A percentile compares a stretch with the other conserved stretches of the same genome.
These are phyloP conservation scores for Tupiocoris notatus DNA, from an alignment of 2,888 invertebrate species.

Conservation along the genomic window DNA sequence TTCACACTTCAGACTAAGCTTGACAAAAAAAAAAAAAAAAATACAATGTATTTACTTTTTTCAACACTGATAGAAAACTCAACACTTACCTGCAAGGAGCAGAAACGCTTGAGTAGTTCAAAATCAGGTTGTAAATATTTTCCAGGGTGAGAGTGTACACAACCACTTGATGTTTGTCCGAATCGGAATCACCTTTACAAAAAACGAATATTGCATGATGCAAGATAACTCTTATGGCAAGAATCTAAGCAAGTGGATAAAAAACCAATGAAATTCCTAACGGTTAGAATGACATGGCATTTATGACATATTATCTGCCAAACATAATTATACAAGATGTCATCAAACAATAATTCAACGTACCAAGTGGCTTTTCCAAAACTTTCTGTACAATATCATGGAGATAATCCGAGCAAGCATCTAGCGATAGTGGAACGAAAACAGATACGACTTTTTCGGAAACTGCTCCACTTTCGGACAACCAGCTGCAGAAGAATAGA, in stretches of 20 bases:
- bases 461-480: slow-evolving; percentile 22
- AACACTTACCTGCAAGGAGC: slow-evolving; percentile 49
- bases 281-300: background rate
- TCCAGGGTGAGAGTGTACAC: slow-evolving; percentile 65
- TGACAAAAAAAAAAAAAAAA: no score
- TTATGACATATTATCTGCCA: no score
- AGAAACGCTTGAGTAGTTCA: slow-evolving; percentile 59
- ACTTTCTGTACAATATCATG: slow-evolving; percentile 64
- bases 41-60: no score
- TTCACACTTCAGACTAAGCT: no score
- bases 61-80: no score
- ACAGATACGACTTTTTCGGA: slow-evolving; percentile 60
- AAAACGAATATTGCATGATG: background rate
- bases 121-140: slow-evolving; percentile 67
- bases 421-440: slow-evolving; percentile 73
- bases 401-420: slow-evolving; percentile 72
- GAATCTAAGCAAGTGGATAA: background rate
- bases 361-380: slow-evolving; percentile 58
- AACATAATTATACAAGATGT: no score
- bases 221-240: background rate
- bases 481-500: slow-evolving; percentile 15
- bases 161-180: slow-evolving; percentile 65
- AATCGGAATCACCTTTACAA: slow-evolving; percentile 59
- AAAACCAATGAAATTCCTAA: background rate
- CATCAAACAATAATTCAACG: slow-evolving; percentile 51